Evolutionary conservation across 2,888 invertebrate genomes (phyloP).

Genomic region (Drosophila anceps): DNA sequence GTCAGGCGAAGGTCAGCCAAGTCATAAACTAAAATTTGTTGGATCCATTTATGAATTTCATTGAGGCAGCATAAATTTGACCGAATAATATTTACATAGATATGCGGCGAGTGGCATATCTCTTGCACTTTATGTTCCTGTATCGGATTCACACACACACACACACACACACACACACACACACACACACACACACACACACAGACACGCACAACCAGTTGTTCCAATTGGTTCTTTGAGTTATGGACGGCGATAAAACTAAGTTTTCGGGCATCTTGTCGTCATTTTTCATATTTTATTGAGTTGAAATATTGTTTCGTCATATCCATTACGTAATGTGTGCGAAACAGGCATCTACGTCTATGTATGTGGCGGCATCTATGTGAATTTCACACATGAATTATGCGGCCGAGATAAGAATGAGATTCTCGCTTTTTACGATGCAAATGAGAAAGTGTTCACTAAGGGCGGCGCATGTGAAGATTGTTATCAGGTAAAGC

Average conservation of each 20-base stretch:
- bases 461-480: neutral
- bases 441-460: constrained; percentile 38
- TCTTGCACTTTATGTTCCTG: constrained; percentile 74
- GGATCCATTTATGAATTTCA: constrained; percentile 66
- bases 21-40: constrained; percentile 75
- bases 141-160: constrained; percentile 66
- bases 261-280: constrained; percentile 47
- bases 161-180: neutral
- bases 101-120: constrained; percentile 56
- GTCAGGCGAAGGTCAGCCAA: constrained; percentile 69
- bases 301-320: constrained; percentile 72
- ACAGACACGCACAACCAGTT: constrained; percentile 31
- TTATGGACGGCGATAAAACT: constrained; percentile 68
- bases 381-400: constrained; percentile 55
- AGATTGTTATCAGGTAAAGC: constrained; percentile 31
- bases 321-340: constrained; percentile 62
- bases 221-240: constrained; percentile 51
- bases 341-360: neutral
- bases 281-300: constrained; percentile 72
- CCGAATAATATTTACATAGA: constrained; percentile 58
- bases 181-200: constrained; percentile 27
- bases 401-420: constrained; percentile 50
- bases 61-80: constrained; percentile 66
- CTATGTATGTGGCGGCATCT: constrained; percentile 3
- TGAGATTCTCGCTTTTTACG: constrained; percentile 9